Percentiles rank a stretch among this genome's conserved stretches.
Conservation (phyloP, 2,797 vertebrate species). For the Limosa lapponica region DNA sequence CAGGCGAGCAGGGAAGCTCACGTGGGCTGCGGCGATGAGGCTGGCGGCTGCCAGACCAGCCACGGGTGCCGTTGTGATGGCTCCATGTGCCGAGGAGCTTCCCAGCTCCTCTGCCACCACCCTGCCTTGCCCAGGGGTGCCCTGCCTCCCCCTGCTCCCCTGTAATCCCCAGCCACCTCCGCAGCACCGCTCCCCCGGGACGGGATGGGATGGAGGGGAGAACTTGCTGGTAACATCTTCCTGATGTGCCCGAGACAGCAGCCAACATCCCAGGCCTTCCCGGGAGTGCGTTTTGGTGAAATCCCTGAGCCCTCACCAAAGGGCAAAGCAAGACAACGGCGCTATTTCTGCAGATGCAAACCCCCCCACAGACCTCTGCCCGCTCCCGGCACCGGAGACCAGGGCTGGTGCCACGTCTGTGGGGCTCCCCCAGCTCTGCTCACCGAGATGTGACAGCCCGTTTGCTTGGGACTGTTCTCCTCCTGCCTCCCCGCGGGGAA, state of each 20-base stretch:
- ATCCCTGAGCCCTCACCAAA: neutral
- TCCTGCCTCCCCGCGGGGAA: neutral
- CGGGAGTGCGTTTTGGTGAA: neutral
- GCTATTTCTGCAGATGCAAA: neutral
- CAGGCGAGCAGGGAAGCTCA: conserved; percentile 16
- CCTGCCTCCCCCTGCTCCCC: neutral
- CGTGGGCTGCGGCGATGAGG: neutral
- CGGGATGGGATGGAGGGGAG: neutral
- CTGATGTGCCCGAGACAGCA: neutral
- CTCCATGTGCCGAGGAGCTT: neutral
- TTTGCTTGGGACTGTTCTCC: neutral
- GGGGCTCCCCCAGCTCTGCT: neutral
- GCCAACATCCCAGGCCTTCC: neutral
- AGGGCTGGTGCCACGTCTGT: neutral
- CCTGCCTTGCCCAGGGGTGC: neutral
- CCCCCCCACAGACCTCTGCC: neutral
- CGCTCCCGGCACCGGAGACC: fast-evolving
- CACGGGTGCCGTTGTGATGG: neutral
- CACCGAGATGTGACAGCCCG: neutral
- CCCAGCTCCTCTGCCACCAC: neutral
- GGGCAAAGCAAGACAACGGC: neutral
- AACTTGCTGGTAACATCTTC: neutral
- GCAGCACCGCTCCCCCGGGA: fast-evolving
- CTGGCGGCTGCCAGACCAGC: neutral
- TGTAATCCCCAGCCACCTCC: neutral